Evolutionary conservation across 2,113 vertebrate genomes (phyloP).

Genomic region (Pseudolaguvia tuberculata): DNA sequence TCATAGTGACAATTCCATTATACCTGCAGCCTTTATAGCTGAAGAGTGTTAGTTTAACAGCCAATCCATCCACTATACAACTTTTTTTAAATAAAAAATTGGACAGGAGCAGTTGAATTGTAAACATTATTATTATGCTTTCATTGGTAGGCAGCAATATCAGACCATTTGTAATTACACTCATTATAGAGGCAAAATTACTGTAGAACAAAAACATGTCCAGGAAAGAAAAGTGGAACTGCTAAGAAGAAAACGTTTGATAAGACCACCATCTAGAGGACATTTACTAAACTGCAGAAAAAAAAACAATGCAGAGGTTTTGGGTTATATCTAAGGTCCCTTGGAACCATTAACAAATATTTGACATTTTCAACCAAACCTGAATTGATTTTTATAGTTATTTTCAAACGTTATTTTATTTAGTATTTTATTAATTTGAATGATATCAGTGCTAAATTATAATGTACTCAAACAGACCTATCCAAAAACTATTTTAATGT

Average conservation of each 20-base stretch:
- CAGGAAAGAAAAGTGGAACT: background rate
- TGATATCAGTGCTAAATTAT: no score
- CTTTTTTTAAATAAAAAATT: background rate
- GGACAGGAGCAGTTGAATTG: background rate
- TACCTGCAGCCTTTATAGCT: background rate
- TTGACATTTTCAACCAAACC: no score
- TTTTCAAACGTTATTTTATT: no score
- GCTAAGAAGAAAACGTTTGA: slow-evolving; percentile 19
- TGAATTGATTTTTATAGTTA: no score
- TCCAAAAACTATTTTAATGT: no score
- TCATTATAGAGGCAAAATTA: slow-evolving; percentile 20
- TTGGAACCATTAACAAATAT: no score
- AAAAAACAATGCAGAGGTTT: background rate
- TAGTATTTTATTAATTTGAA: no score
- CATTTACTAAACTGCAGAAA: background rate
- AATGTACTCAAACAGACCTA: no score
- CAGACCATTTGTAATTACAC: slow-evolving; percentile 15
- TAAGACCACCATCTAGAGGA: slow-evolving; percentile 56
- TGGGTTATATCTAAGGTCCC: background rate
- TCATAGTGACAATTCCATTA: background rate
- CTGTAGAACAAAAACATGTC: background rate
- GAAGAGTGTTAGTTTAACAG: background rate
- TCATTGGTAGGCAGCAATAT: slow-evolving; percentile 10
- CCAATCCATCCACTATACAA: no score
- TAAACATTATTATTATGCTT: slow-evolving; percentile 12